phyloP scores from a whole-genome alignment of 2,888 invertebrate genomes.

The Synergus umbraculus region DNA sequence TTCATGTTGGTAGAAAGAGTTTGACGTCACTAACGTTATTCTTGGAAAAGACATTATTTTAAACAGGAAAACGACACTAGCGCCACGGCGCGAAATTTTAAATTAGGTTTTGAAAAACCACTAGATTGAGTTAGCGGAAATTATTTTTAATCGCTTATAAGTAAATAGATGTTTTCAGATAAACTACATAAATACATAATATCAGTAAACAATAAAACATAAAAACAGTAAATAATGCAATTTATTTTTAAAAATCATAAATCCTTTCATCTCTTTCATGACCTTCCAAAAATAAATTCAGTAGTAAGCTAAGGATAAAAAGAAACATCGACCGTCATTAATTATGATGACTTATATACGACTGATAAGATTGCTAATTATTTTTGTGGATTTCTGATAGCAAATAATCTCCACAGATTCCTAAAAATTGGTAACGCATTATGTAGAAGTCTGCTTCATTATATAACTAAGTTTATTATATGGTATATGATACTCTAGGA shows the following conservation, averaged over 20 bases:
- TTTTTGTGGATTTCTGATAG: not conserved
- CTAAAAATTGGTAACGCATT: not conserved
- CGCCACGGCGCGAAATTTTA: not conserved
- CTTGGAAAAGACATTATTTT: constrained; percentile 35
- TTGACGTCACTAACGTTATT: constrained; percentile 29
- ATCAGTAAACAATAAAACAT: no score
- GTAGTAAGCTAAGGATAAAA: not conserved
- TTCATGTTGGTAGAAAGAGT: not conserved
- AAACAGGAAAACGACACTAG: not conserved
- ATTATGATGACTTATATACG: not conserved
- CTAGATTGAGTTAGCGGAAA: no score
- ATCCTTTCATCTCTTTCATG: not conserved
- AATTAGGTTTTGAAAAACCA: no score
- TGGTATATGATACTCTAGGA: not conserved
- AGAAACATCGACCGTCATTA: not conserved
- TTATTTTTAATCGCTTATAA: no score
- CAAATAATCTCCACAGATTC: not conserved
- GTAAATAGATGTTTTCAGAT: no score
- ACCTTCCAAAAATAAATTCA: not conserved
- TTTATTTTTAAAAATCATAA: not conserved
- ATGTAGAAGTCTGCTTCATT: not conserved
- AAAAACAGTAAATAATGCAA: no score
- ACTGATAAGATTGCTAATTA: constrained; percentile 1
- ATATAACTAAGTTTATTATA: constrained; percentile 1
- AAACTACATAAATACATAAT: no score